A percentile compares a stretch with the other conserved stretches of the same genome.
Conservation (phyloP, 2,113 vertebrate genomes). For the Dipodomys merriami region DNA sequence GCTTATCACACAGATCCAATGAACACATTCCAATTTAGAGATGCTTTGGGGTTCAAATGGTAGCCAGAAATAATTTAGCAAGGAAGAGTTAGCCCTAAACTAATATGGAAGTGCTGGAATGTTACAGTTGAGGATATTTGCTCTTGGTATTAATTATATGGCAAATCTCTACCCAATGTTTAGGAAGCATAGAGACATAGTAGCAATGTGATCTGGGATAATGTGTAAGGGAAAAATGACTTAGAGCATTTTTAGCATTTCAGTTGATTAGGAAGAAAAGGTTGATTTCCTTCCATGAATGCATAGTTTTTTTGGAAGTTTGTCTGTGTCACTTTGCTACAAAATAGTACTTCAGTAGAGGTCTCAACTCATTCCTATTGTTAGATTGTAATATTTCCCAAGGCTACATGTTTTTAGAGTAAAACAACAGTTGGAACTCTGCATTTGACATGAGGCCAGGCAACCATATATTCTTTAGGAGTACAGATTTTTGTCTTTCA, state of each 20-base stretch:
- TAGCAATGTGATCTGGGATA: neutral
- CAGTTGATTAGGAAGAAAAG: neutral
- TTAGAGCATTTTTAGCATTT: neutral
- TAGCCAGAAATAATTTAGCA: neutral
- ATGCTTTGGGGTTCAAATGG: neutral
- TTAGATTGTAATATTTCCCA: neutral
- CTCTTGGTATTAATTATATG: neutral
- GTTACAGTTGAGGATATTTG: neutral
- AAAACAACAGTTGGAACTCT: neutral
- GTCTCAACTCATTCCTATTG: neutral
- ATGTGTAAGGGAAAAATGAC: neutral
- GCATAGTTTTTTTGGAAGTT: neutral
- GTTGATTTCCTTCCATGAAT: neutral
- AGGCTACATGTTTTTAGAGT: neutral
- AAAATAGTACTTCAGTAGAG: neutral
- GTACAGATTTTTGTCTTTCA: neutral
- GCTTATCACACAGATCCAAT: neutral
- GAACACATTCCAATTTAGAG: neutral
- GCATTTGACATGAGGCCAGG: neutral
- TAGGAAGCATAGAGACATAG: neutral
- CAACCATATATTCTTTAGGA: neutral
- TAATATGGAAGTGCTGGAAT: neutral
- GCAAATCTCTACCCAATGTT: neutral
- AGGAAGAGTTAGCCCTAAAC: neutral
- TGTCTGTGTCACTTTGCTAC: neutral